Evolutionary conservation across 2,113 vertebrate genomes (phyloP).

Genomic region (Lanius ludovicianus): DNA sequence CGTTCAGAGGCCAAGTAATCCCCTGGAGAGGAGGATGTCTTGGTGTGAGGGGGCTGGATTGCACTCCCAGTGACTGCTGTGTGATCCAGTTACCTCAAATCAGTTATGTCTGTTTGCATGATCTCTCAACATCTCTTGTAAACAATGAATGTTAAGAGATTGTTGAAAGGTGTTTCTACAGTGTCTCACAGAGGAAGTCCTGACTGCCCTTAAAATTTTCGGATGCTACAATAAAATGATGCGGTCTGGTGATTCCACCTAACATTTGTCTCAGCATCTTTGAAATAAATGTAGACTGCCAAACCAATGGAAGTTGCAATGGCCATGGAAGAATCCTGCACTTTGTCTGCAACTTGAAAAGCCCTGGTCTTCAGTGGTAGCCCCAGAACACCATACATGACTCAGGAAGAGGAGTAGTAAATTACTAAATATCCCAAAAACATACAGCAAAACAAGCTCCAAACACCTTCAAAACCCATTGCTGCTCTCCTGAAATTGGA

Average conservation of each 20-base stretch:
- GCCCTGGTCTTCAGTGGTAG: background rate
- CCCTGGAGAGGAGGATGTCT: background rate
- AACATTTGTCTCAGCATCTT: background rate
- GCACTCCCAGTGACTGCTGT: background rate
- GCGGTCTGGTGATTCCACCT: background rate
- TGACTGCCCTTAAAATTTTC: background rate
- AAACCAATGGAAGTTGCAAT: background rate
- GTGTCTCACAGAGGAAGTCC: background rate
- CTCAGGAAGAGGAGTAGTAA: background rate
- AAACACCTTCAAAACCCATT: background rate
- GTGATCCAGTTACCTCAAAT: background rate
- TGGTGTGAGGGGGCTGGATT: background rate
- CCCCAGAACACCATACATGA: background rate
- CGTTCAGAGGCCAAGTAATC: background rate
- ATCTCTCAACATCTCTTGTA: background rate
- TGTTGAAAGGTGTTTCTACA: background rate
- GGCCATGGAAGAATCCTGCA: background rate
- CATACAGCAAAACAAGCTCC: fast-evolving
- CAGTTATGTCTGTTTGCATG: background rate
- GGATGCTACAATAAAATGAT: background rate
- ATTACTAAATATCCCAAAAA: background rate
- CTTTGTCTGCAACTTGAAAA: background rate
- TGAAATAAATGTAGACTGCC: background rate
- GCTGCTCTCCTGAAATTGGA: background rate
- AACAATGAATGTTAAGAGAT: background rate